phyloP scores from a whole-genome alignment of 2,888 invertebrate species.

The Fragum fragum region DNA sequence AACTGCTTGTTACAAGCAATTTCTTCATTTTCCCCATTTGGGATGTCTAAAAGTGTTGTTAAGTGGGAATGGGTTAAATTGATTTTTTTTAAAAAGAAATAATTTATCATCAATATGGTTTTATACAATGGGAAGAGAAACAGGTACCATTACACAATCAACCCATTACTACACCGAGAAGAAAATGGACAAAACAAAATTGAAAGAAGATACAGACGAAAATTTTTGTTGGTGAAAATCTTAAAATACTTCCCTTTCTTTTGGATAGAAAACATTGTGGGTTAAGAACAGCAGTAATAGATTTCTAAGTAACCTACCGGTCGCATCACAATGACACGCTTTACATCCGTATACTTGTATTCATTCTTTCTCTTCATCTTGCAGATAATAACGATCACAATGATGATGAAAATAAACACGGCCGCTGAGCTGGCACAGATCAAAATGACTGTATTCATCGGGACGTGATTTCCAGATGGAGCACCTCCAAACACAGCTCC shows the following conservation, averaged over 20 bases:
- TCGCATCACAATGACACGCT: constrained; percentile 85
- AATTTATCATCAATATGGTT: too few species aligned
- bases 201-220: not conserved
- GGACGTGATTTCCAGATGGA: constrained; percentile 35
- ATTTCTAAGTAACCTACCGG: constrained; percentile 75
- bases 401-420: constrained; percentile 62
- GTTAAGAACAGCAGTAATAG: too few species aligned
- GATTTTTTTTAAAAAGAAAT: too few species aligned
- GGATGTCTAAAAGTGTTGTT: too few species aligned
- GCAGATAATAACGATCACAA: constrained; percentile 62
- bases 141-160: too few species aligned
- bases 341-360: constrained; percentile 71
- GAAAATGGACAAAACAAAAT: not conserved
- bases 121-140: too few species aligned
- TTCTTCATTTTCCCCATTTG: too few species aligned
- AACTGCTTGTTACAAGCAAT: too few species aligned
- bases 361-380: constrained; percentile 50
- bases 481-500: constrained; percentile 12
- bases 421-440: constrained; percentile 53
- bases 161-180: not conserved
- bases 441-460: constrained; percentile 52
- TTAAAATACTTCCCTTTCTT: too few species aligned
- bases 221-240: not conserved
- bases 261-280: too few species aligned
- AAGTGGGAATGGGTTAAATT: too few species aligned